These are phyloP conservation scores for Metallyticus violacea DNA, from an alignment of 2,888 invertebrate species.

Conservation along the genomic window DNA sequence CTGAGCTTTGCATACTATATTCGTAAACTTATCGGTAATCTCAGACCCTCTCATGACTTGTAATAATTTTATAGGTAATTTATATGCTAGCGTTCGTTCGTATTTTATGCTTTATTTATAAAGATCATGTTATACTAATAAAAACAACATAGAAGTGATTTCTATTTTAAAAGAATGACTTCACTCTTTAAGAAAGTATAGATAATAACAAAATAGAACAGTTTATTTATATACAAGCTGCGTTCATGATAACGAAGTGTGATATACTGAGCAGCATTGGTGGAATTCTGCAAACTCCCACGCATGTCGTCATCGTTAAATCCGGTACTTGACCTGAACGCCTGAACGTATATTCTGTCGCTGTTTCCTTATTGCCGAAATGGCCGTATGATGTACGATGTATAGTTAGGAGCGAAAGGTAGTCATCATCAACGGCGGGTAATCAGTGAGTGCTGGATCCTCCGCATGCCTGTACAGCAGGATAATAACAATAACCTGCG, in stretches of 20 bases:
- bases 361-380: not conserved
- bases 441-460: not conserved
- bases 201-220: too few species aligned
- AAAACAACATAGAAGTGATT: too few species aligned
- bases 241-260: not conserved
- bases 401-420: not conserved
- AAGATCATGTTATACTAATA: too few species aligned
- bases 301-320: not conserved
- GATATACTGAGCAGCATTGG: not conserved
- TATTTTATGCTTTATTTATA: too few species aligned
- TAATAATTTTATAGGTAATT: too few species aligned
- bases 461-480: not conserved
- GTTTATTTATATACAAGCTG: too few species aligned
- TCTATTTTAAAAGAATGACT: too few species aligned
- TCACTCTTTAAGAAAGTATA: too few species aligned
- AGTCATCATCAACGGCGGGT: not conserved
- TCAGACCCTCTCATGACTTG: too few species aligned
- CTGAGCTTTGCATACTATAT: too few species aligned
- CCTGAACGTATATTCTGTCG: not conserved
- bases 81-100: too few species aligned
- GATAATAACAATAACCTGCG: not conserved
- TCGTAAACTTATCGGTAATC: too few species aligned
- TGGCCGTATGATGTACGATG: not conserved
- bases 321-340: not conserved
- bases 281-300: not conserved